Conservation (phyloP, 2,113 vertebrate genomes). For the Vireo altiloquus region DNA sequence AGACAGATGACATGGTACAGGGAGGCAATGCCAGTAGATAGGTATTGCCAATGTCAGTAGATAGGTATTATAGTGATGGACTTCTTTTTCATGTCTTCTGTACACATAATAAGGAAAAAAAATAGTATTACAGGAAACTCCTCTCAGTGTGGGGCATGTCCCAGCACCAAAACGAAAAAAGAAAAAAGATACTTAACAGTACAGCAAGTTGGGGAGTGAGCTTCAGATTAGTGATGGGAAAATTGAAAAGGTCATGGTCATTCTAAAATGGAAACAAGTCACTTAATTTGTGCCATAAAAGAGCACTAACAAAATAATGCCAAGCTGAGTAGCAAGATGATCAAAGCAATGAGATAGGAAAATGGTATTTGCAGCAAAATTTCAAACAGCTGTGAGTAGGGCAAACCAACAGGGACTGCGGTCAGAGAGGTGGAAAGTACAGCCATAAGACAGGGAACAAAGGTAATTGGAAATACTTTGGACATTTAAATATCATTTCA, state of each 20-base stretch:
- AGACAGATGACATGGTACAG: neutral
- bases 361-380: neutral
- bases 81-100: neutral
- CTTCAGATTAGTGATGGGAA: neutral
- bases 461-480: neutral
- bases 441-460: neutral
- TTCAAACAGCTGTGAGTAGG: neutral
- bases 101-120: neutral
- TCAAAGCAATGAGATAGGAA: neutral
- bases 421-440: neutral
- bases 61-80: too few species aligned
- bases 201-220: neutral
- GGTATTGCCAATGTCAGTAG: too few species aligned
- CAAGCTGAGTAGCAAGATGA: neutral
- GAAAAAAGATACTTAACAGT: neutral
- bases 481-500: neutral
- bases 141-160: neutral
- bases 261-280: neutral
- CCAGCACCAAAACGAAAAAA: neutral
- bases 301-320: neutral
- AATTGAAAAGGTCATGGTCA: neutral
- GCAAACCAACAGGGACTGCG: neutral
- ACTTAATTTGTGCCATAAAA: neutral
- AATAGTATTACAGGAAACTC: neutral
- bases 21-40: too few species aligned